Base-by-base conservation (phyloP, 2,797 vertebrate genomes). In the Syndactyla subalaris region DNA sequence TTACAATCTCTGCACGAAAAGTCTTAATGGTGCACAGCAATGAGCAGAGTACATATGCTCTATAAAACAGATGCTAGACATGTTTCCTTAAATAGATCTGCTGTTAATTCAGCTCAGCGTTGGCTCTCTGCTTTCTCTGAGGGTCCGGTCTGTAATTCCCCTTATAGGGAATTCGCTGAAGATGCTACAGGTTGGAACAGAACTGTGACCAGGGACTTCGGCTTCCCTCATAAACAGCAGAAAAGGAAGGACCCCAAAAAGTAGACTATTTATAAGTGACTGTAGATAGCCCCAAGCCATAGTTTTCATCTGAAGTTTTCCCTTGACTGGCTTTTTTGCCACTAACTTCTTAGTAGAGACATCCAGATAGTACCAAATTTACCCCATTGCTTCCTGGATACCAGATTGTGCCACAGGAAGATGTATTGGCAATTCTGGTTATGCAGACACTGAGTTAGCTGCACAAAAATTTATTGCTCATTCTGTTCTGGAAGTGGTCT, bases 41-140 rank as follows among this genome's bases (percentile, higher is more conserved):
- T 23, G 57, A 84, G 67, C 72, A 85, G 59, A 82, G 74, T 84
- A 92, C 52, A 57, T 79, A 86, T 74, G 85, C 74, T 87, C 2
- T 0, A 82, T 92, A 89, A 93, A 93, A 91, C 77, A 95, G 93
- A 95, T 82, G 88, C 68, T 86, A 75, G 73, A 70, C 66, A 15
- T 58, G 32, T 78, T 93, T 92, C 75, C 70, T 83, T 90, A 92
- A 95, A 94, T 67, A 95, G 71, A 73, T 59, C 41, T 76, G 93
- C 68, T 74, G 46, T 54, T 94, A 95, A 92, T 94, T 93, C 63
- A 92, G 43, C 80, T 93, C 57, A 65, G 18, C 1, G 2, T 46
- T 90, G 52, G 36, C 54, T 86, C 55, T 90, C 27, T 74, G 48
- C 73, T 92, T 94, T 59, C 48, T 66, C 67, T 87, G 59, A 12